Percentiles rank a stretch among this genome's conserved stretches.
Conservation (phyloP, 1,140 invertebrate genomes). For the Drosophila bocqueti region DNA sequence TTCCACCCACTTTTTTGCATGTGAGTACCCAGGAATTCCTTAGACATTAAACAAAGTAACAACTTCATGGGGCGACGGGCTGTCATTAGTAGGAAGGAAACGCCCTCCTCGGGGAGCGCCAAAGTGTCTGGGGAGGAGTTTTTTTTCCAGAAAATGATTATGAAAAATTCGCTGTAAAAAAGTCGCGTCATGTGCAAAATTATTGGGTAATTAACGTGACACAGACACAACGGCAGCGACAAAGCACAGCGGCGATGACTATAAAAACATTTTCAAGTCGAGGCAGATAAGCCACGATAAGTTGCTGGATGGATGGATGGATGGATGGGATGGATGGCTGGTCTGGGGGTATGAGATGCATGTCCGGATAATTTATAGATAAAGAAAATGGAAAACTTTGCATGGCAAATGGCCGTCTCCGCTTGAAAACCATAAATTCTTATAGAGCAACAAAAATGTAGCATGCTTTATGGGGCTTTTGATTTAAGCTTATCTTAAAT, state of each 20-base stretch:
- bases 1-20: conserved; percentile 52
- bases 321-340: conserved; percentile 9
- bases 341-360: conserved; percentile 39
- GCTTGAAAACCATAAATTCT: conserved; percentile 32
- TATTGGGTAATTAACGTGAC: conserved; percentile 73
- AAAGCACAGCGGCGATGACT: conserved; percentile 38
- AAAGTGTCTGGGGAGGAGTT: conserved; percentile 44
- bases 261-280: conserved; percentile 41
- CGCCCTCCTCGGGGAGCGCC: conserved; percentile 52
- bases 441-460: conserved; percentile 23
- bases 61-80: conserved; percentile 58
- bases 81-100: conserved; percentile 61
- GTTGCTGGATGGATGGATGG: conserved; percentile 19
- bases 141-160: conserved; percentile 49
- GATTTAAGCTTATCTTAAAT: conserved; percentile 25
- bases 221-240: conserved; percentile 48
- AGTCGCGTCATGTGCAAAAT: conserved; percentile 76
- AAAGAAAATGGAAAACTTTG: conserved; percentile 60
- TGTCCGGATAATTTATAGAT: conserved; percentile 73
- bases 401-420: conserved; percentile 41
- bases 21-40: conserved; percentile 45
- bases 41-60: conserved; percentile 75
- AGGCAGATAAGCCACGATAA: conserved; percentile 39
- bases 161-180: conserved; percentile 54
- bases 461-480: conserved; percentile 33